phyloP scores from a whole-genome alignment of 1,140 invertebrate species.

The Neodiprion fabricii region DNA sequence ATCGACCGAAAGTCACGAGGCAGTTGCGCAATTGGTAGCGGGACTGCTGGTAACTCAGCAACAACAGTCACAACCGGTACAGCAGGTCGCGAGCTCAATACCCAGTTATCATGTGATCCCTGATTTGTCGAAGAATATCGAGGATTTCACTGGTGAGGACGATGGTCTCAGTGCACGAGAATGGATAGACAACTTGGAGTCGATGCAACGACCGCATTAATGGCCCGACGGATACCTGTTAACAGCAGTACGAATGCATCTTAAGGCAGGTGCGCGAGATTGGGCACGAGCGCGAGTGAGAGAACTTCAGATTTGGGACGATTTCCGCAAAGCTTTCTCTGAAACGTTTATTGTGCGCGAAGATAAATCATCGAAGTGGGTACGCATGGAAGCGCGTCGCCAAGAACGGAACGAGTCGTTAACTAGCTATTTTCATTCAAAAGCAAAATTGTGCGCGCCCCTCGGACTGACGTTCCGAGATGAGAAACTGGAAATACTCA shows the following conservation, averaged over 20 bases:
- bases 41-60: no score
- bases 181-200: slow-evolving; percentile 15
- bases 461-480: neutral
- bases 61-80: no score
- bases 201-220: neutral
- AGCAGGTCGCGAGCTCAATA: no score
- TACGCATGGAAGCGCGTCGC: neutral
- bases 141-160: slow-evolving; percentile 11
- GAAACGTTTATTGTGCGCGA: slow-evolving; percentile 6
- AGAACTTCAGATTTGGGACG: neutral
- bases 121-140: slow-evolving; percentile 10
- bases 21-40: no score
- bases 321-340: neutral
- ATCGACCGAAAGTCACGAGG: no score
- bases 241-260: slow-evolving; percentile 9
- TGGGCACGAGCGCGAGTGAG: slow-evolving; percentile 8
- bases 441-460: no score
- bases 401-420: no score
- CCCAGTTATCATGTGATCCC: neutral
- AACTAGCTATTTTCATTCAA: no score
- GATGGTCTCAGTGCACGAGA: neutral
- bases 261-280: slow-evolving; percentile 9
- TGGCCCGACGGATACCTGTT: slow-evolving; percentile 12
- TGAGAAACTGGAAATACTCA: no score
- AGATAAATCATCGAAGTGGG: slow-evolving; percentile 1